A percentile compares a stretch with the other conserved stretches of the same genome.
Conservation (phyloP, 2,888 invertebrate species). For the Pammene fasciana region DNA sequence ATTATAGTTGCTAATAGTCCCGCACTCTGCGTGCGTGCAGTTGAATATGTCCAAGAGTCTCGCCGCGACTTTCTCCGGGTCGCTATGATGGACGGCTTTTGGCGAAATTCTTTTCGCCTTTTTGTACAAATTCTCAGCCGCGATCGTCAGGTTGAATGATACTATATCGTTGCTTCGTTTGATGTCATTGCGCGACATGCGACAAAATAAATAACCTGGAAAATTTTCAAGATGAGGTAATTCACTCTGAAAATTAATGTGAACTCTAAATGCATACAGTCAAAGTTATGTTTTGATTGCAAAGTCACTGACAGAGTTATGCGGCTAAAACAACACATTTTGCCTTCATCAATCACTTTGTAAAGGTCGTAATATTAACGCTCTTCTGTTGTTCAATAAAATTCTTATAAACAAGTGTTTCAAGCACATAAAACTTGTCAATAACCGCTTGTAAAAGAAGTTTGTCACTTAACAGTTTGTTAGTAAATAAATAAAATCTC, state of each 20-base stretch:
- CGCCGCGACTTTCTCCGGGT: slow-evolving; percentile 62
- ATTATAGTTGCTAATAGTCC: slow-evolving; percentile 58
- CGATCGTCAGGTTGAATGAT: slow-evolving; percentile 62
- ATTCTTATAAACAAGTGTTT: slow-evolving; percentile 2
- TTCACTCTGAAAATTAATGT: slow-evolving; percentile 1
- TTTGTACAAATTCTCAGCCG: slow-evolving; percentile 65
- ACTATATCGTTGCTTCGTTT: slow-evolving; percentile 61
- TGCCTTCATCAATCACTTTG: slow-evolving; percentile 30
- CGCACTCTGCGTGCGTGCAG: slow-evolving; percentile 60
- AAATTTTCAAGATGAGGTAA: slow-evolving; percentile 44
- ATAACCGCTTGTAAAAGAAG: background rate
- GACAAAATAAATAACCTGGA: slow-evolving; percentile 72
- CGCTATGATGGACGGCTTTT: slow-evolving; percentile 66
- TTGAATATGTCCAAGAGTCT: slow-evolving; percentile 65
- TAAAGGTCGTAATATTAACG: slow-evolving; percentile 22
- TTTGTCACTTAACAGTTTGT: slow-evolving; percentile 40
- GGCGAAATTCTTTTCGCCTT: slow-evolving; percentile 67
- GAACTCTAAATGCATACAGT: background rate
- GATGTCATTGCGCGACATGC: slow-evolving; percentile 63
- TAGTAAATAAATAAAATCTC: slow-evolving; percentile 54
- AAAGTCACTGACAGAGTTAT: slow-evolving; percentile 6
- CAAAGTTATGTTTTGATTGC: slow-evolving; percentile 27
- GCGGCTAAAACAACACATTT: slow-evolving; percentile 22
- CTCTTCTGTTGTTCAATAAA: background rate
- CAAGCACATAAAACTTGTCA: slow-evolving; percentile 1